Evolutionary conservation across 2,888 invertebrate species (phyloP).

Genomic region (Volucella inflata): DNA sequence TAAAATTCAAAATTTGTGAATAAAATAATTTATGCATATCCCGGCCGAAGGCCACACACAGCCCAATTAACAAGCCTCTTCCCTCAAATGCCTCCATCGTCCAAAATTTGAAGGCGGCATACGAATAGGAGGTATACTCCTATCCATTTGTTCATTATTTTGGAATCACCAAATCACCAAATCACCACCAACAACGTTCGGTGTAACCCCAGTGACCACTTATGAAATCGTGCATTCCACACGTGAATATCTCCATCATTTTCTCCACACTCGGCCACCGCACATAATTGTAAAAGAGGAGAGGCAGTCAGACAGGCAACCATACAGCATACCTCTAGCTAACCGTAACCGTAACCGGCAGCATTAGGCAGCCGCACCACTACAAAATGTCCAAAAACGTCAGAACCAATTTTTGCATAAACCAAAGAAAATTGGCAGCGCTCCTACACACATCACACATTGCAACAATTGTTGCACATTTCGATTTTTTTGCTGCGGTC

Average conservation of each 20-base stretch:
- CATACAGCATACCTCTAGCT: not conserved
- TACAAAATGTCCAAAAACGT: slow-evolving; percentile 66
- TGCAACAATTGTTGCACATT: slow-evolving; percentile 72
- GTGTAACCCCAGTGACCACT: slow-evolving; percentile 60
- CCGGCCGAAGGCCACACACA: slow-evolving; percentile 36
- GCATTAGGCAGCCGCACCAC: slow-evolving; percentile 21
- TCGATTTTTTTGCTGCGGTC: slow-evolving; percentile 30
- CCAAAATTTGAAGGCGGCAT: slow-evolving; percentile 9
- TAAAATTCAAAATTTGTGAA: slow-evolving; percentile 20
- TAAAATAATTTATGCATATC: slow-evolving; percentile 25
- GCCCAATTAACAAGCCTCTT: slow-evolving; percentile 27
- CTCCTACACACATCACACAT: slow-evolving; percentile 61
- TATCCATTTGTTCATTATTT: slow-evolving; percentile 33
- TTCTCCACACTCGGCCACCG: slow-evolving; percentile 28
- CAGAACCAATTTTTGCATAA: slow-evolving; percentile 66
- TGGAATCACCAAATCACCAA: slow-evolving; percentile 4
- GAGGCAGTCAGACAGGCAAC: slow-evolving; percentile 16
- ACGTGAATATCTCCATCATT: slow-evolving; percentile 62
- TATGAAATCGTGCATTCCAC: slow-evolving; percentile 70
- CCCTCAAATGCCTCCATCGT: not conserved
- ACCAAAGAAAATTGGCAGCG: slow-evolving; percentile 58
- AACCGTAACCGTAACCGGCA: slow-evolving; percentile 13
- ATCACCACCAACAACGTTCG: slow-evolving; percentile 10
- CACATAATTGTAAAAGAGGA: slow-evolving; percentile 62
- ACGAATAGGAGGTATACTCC: slow-evolving; percentile 23